phyloP scores from a whole-genome alignment of 2,888 invertebrate species.

The Idaea biselata region DNA sequence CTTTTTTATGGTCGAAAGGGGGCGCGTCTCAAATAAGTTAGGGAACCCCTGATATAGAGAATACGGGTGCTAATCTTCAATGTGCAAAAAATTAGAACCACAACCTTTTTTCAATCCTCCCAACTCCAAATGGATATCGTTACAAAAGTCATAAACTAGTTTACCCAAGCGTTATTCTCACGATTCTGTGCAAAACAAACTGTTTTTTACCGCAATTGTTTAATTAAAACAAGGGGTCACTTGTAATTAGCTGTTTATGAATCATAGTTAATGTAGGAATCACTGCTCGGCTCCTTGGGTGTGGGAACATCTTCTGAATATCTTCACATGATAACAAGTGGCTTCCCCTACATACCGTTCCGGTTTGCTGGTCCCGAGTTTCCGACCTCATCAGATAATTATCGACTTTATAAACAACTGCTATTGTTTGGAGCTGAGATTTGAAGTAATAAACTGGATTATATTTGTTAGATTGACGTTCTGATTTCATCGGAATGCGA shows the following conservation, averaged over 20 bases:
- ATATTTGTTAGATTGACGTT: slow-evolving; percentile 48
- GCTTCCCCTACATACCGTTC: slow-evolving; percentile 74
- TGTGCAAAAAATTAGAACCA: too few relatives aligned
- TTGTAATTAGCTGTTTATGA: slow-evolving; percentile 74
- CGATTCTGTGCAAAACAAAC: slow-evolving; percentile 22
- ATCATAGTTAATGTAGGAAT: slow-evolving; percentile 74
- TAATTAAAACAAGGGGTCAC: slow-evolving; percentile 64
- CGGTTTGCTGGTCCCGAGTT: slow-evolving; percentile 63
- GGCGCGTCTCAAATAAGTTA: too few relatives aligned
- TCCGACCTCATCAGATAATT: slow-evolving; percentile 70
- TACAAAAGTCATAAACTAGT: neutral
- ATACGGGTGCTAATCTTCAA: too few relatives aligned
- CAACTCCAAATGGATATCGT: neutral
- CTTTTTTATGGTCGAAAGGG: too few relatives aligned
- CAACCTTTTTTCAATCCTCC: neutral
- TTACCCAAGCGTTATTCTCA: neutral
- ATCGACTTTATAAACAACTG: slow-evolving; percentile 70
- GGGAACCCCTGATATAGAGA: too few relatives aligned
- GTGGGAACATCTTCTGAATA: slow-evolving; percentile 78
- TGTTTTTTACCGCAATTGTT: slow-evolving; percentile 51
- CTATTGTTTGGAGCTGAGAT: slow-evolving; percentile 70
- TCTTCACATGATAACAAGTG: slow-evolving; percentile 77
- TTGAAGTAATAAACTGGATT: slow-evolving; percentile 51
- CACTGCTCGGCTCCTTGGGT: slow-evolving; percentile 53
- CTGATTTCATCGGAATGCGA: slow-evolving; percentile 5